Conservation (phyloP, 2,888 invertebrate species). For the Julus scanicus region DNA sequence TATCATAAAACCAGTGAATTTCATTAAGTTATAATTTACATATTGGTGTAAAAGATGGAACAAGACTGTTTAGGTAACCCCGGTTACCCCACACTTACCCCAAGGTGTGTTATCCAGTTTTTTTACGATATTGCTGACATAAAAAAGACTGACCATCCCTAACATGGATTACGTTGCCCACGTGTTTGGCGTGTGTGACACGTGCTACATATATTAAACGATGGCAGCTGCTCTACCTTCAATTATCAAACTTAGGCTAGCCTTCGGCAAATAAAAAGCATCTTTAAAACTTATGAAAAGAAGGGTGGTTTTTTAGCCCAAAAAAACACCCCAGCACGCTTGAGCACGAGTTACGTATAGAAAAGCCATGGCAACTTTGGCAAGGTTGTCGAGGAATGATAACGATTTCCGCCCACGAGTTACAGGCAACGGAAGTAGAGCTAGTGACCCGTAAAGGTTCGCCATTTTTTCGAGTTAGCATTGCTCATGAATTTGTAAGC, state of each 20-base stretch:
- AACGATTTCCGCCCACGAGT: slow-evolving; percentile 27
- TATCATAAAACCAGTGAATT: not conserved
- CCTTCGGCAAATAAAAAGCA: slow-evolving; percentile 19
- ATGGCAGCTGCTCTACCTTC: slow-evolving; percentile 25
- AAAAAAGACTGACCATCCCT: not conserved
- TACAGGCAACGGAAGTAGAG: slow-evolving; percentile 17
- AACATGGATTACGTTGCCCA: not conserved
- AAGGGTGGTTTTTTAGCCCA: not conserved
- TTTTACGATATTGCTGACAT: not conserved
- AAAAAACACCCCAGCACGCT: slow-evolving; percentile 10
- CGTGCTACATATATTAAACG: slow-evolving; percentile 33
- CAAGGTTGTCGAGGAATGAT: not conserved
- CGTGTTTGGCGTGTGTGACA: slow-evolving; percentile 33
- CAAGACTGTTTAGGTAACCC: no score
- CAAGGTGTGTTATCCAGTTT: not conserved
- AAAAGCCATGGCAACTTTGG: not conserved
- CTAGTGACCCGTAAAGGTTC: slow-evolving; percentile 19
- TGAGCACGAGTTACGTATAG: not conserved
- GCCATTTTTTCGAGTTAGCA: not conserved
- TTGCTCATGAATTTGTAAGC: not conserved
- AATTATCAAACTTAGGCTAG: not conserved
- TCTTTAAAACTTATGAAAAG: slow-evolving; percentile 23
- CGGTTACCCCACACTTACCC: no score
- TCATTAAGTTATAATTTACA: no score
- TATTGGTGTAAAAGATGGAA: no score